A percentile compares a stretch with the other conserved stretches of the same genome.
These are phyloP conservation scores for Dinothrombium tinctorium DNA, from an alignment of 1,140 invertebrate genomes.

Conservation along the genomic window DNA sequence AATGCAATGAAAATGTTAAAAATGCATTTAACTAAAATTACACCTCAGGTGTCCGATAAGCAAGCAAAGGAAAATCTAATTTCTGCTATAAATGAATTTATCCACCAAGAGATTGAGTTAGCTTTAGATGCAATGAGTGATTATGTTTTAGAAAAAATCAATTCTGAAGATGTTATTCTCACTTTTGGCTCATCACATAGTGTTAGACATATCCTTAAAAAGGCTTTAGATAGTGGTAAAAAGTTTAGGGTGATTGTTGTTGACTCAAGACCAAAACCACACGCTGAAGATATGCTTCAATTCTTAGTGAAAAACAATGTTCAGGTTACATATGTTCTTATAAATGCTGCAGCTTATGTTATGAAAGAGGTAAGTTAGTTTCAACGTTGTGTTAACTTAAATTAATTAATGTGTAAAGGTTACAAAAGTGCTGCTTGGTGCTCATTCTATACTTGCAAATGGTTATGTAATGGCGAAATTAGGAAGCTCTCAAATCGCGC, in stretches of 20 bases:
- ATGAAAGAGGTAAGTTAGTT: slow-evolving; percentile 41
- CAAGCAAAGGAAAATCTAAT: slow-evolving; percentile 29
- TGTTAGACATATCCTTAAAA: slow-evolving; percentile 43
- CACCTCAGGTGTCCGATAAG: slow-evolving; percentile 10
- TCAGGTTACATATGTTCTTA: slow-evolving; percentile 53
- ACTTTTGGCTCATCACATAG: slow-evolving; percentile 70
- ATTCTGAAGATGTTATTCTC: slow-evolving; percentile 55
- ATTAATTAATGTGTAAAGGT: slow-evolving; percentile 22
- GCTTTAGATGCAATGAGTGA: slow-evolving; percentile 57
- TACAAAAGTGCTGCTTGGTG: slow-evolving; percentile 55
- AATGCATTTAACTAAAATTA: slow-evolving; percentile 33
- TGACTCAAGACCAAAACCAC: slow-evolving; percentile 45
- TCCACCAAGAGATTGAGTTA: slow-evolving; percentile 55
- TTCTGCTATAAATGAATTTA: slow-evolving; percentile 49
- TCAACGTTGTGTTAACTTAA: not conserved
- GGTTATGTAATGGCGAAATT: slow-evolving; percentile 66
- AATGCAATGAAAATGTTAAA: slow-evolving; percentile 48
- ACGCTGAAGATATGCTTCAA: slow-evolving; percentile 47
- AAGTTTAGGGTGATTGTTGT: slow-evolving; percentile 58
- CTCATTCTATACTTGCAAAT: slow-evolving; percentile 63
- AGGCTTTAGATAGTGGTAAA: slow-evolving; percentile 37
- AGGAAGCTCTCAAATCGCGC: slow-evolving; percentile 56
- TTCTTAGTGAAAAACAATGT: slow-evolving; percentile 40
- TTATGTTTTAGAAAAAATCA: slow-evolving; percentile 51
- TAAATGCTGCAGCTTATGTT: slow-evolving; percentile 51